A percentile compares a stretch with the other conserved stretches of the same genome.
phyloP scores from a whole-genome alignment of 2,888 invertebrate species.

The Spodoptera exigua region DNA sequence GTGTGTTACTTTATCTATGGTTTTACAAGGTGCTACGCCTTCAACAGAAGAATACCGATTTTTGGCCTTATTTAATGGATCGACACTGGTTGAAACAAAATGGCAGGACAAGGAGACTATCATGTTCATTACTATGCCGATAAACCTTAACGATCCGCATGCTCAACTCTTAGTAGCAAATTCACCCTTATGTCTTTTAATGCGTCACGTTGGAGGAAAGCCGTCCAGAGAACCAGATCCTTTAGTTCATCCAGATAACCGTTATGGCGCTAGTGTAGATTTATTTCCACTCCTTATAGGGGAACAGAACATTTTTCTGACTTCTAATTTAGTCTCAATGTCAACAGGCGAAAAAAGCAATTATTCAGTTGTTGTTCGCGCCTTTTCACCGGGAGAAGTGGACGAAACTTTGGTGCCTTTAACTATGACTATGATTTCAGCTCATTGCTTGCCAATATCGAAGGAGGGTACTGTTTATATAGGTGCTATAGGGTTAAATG shows the following conservation, averaged over 20 bases:
- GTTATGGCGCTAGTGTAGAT: conserved; percentile 79
- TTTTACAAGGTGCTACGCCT: conserved; percentile 65
- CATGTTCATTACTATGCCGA: conserved; percentile 58
- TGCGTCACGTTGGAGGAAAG: conserved; percentile 71
- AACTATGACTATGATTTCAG: conserved; percentile 78
- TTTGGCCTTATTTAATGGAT: conserved; percentile 69
- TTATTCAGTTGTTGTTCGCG: conserved; percentile 68
- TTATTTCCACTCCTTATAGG: conserved; percentile 79
- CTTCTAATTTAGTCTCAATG: conserved; percentile 65
- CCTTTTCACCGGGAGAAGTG: conserved; percentile 57
- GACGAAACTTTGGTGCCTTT: conserved; percentile 66
- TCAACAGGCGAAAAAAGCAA: conserved; percentile 66
- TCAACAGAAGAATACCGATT: conserved; percentile 70
- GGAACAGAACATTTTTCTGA: conserved; percentile 69
- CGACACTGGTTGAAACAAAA: conserved; percentile 67
- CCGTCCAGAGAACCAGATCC: conserved; percentile 74
- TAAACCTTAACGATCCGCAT: conserved; percentile 70
- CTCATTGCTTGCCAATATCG: conserved; percentile 76
- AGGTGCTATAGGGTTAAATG: conserved; percentile 75
- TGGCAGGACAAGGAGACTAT: conserved; percentile 67
- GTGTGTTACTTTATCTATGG: conserved; percentile 61
- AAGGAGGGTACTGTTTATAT: conserved; percentile 79
- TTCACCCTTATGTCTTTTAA: conserved; percentile 75
- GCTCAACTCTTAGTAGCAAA: conserved; percentile 67
- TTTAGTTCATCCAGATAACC: conserved; percentile 73